Percentiles rank a stretch among this genome's conserved stretches.
Conservation (phyloP, 2,888 invertebrate species). For the Exocentrus adspersus region DNA sequence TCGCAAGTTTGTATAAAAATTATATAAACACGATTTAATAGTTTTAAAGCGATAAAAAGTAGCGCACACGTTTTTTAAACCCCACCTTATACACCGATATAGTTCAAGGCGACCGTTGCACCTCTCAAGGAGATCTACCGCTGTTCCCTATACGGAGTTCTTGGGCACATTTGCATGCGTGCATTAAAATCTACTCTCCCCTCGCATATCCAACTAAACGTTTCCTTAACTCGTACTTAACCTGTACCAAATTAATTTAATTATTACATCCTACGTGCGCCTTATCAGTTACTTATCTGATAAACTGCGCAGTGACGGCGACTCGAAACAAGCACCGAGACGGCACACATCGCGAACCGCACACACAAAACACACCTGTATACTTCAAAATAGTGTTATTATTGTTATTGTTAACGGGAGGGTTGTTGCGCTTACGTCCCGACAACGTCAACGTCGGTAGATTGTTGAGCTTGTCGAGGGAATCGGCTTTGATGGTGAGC, state of each 20-base stretch:
- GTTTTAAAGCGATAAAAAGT: too few relatives aligned
- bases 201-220: background rate
- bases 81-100: background rate
- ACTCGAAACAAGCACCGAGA: constrained; percentile 18
- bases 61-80: background rate
- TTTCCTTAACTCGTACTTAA: too few relatives aligned
- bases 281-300: background rate
- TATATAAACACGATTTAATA: too few relatives aligned
- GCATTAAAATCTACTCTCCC: background rate
- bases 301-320: constrained; percentile 1
- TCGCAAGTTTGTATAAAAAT: too few relatives aligned
- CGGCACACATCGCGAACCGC: too few relatives aligned
- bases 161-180: background rate
- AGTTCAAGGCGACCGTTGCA: background rate
- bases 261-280: background rate
- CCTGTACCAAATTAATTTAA: background rate
- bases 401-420: constrained; percentile 29
- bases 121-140: background rate
- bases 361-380: constrained; percentile 42
- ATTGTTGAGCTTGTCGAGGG: constrained; percentile 49
- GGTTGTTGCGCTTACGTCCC: constrained; percentile 30
- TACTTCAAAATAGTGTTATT: constrained; percentile 47
- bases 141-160: constrained; percentile 4
- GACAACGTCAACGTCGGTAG: constrained; percentile 43
- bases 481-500: constrained; percentile 53